Evolutionary conservation across 2,113 vertebrate species (phyloP).

Genomic region (Lanius ludovicianus): DNA sequence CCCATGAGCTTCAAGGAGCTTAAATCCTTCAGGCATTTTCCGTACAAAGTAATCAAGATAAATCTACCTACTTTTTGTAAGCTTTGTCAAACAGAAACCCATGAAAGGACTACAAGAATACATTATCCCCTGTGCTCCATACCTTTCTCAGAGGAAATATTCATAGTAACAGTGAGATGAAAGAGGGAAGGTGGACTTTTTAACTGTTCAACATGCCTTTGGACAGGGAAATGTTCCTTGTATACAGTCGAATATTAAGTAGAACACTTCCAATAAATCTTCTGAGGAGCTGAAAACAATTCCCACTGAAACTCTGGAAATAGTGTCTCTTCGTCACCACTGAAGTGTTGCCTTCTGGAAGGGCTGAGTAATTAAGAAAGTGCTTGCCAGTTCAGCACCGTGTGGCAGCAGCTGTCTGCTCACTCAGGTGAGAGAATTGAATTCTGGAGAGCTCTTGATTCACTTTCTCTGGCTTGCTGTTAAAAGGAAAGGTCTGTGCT

Average conservation of each 20-base stretch:
- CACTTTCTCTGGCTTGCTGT: background rate
- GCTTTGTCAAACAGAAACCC: background rate
- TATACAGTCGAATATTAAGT: background rate
- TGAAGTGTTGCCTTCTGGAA: constrained; percentile 41
- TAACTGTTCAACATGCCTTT: background rate
- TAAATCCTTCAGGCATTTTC: background rate
- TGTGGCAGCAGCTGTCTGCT: constrained; percentile 41
- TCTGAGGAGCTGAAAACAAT: background rate
- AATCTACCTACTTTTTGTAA: background rate
- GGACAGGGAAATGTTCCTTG: background rate
- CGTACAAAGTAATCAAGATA: background rate
- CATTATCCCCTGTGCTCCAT: background rate
- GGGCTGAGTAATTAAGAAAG: constrained; percentile 47
- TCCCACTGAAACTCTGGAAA: constrained; percentile 3
- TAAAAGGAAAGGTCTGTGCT: background rate
- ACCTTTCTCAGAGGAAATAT: background rate
- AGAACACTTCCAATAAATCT: background rate
- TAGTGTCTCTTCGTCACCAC: constrained; percentile 4
- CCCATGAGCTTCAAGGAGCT: background rate
- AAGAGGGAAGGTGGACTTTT: background rate
- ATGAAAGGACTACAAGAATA: background rate
- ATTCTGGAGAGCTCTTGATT: constrained; percentile 33
- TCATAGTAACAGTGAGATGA: background rate
- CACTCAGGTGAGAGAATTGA: constrained; percentile 30
- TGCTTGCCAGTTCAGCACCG: background rate